These are phyloP conservation scores for Oxystoma pomonae DNA, from an alignment of 2,888 invertebrate genomes.

Conservation along the genomic window DNA sequence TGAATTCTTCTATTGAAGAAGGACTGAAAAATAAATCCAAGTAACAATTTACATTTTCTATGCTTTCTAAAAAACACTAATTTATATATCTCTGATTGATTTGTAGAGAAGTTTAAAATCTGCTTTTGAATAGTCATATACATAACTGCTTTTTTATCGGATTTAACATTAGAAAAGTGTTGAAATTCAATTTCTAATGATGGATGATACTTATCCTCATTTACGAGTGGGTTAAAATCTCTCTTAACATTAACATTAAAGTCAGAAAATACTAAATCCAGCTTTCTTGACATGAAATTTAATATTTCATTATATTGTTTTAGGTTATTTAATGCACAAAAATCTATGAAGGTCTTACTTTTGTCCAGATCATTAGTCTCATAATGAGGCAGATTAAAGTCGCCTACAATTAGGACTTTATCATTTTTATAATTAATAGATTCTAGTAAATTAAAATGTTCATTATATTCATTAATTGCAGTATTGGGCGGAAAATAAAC, in stretches of 20 bases:
- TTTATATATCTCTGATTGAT: not conserved
- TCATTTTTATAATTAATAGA: not conserved
- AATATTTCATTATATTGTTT: not conserved
- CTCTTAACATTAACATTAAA: conserved; percentile 1
- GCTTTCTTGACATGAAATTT: conserved; percentile 4
- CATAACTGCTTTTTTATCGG: not conserved
- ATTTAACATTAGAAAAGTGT: not conserved
- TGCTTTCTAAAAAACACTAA: not conserved
- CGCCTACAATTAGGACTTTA: not conserved
- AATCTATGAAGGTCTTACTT: conserved; percentile 5
- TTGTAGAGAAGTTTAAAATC: not conserved
- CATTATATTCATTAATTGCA: not conserved
- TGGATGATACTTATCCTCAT: too few species aligned
- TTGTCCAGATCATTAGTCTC: not conserved
- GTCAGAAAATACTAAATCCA: conserved; percentile 4
- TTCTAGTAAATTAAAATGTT: not conserved
- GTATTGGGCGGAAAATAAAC: conserved; percentile 3
- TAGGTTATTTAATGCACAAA: conserved; percentile 4
- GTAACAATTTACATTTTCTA: not conserved
- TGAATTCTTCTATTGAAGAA: not conserved
- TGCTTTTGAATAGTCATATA: not conserved
- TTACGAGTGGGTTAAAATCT: not conserved
- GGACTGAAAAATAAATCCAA: not conserved
- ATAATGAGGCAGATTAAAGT: conserved; percentile 6
- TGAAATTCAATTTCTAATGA: conserved; percentile 2